Base-by-base conservation (phyloP, 2,113 vertebrate species). In the Strigops habroptila region DNA sequence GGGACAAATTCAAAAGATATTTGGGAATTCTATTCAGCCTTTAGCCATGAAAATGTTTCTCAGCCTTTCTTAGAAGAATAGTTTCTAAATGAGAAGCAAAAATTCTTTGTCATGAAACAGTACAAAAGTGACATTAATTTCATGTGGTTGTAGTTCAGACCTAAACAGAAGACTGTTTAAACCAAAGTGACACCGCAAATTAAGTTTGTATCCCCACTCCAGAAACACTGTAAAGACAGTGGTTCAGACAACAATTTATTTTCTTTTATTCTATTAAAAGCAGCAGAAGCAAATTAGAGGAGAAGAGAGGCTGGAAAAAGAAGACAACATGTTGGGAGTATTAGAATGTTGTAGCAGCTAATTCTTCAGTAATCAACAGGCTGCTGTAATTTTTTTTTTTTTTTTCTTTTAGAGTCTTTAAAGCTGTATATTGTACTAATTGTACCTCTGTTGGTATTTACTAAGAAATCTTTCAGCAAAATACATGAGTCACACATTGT, bases 211-310 rank as follows among this genome's bases (percentile, higher is more conserved):
- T 91, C 77, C 71, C 70, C 77, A 86, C 60, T 89, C 74, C 67
- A 93, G 83, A 93, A 96, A 84, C 77, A 80, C 74, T 84, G 83
- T 60, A 75, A 95, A 96, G 90, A 93, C 91, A 95, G 93, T 70
- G 90, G 81, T 88, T 96, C 90, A 95, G 90, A 92, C 67, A 92
- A 83, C 79, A 64, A 94, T 86, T 85, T 92, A 91, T 96, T 96
- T 96, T 92, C 74, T 94, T 96, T 86, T 76, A 79, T 87, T 95
- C 88, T 90, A 94, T 94, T 96, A 94, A 96, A 96, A 96, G 92
- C 90, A 97, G 88, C 63, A 87, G 69, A 73, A 91, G 53, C 76
- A 92, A 94, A 91, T 91, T 82, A 86, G 65, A 90, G 82, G 13
- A 87, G 59, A 83, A 79, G 17, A 90, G 80, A 90, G 62, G 53